Percentiles rank a stretch among this genome's conserved stretches.
These are phyloP conservation scores for Poecilia velifera DNA, from an alignment of 2,797 vertebrate genomes.

Conservation along the genomic window DNA sequence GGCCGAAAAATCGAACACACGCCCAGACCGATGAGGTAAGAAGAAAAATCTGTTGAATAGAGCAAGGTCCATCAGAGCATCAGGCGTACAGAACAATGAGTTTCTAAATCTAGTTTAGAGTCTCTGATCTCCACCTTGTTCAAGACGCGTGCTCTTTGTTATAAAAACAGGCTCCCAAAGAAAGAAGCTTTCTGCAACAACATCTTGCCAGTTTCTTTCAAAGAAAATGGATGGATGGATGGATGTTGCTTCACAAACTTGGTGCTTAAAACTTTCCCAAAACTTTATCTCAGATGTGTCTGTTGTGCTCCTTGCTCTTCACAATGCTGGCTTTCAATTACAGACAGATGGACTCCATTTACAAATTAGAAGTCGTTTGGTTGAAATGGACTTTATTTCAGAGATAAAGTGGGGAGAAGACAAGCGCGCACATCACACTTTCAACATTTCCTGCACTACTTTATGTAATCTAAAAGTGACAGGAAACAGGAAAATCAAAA, in stretches of 20 bases:
- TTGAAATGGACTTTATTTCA: background rate
- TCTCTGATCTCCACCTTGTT: background rate
- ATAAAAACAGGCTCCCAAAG: background rate
- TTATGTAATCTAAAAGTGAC: background rate
- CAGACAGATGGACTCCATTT: too few relatives aligned
- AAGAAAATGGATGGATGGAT: too few relatives aligned
- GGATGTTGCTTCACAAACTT: background rate
- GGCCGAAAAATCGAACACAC: background rate
- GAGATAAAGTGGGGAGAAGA: background rate
- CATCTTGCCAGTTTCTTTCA: background rate
- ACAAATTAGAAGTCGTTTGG: background rate
- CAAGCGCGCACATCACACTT: background rate
- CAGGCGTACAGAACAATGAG: background rate
- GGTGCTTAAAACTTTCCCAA: background rate
- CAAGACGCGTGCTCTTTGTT: background rate
- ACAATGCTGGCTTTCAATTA: too few relatives aligned
- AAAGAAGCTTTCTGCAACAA: background rate
- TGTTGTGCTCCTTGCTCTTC: background rate
- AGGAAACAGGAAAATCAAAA: background rate
- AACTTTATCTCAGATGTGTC: background rate
- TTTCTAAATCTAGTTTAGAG: background rate
- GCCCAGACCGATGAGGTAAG: background rate
- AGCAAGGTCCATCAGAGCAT: background rate
- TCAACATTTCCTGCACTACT: background rate
- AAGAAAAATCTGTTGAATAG: background rate